Evolutionary conservation across 2,113 vertebrate species (phyloP).

Genomic region (Lophius piscatorius): DNA sequence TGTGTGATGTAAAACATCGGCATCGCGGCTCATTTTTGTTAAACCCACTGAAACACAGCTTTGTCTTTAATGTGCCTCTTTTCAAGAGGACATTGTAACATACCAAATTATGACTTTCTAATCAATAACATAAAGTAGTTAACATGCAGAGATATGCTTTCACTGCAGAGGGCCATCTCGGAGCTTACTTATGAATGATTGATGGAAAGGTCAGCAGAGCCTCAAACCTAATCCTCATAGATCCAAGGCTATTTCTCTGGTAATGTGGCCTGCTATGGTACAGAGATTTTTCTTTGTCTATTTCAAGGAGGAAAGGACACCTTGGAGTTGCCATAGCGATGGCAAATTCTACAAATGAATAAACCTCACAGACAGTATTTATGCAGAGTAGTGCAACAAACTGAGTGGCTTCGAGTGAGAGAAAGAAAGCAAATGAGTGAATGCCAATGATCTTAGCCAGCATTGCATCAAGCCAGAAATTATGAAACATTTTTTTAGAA

Average conservation of each 20-base stretch:
- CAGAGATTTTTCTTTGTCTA: not conserved
- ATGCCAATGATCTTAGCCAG: conserved; percentile 14
- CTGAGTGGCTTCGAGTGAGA: too few species aligned
- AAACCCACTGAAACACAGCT: too few species aligned
- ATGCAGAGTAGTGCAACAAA: conserved; percentile 19
- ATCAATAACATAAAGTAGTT: conserved; percentile 22
- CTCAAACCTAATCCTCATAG: conserved; percentile 34
- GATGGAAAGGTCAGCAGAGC: conserved; percentile 40
- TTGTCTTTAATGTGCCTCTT: too few species aligned
- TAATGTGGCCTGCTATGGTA: conserved; percentile 12
- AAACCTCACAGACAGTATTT: conserved; percentile 19
- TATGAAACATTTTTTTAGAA: not conserved
- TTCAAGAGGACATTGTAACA: too few species aligned
- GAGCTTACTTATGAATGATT: conserved; percentile 42
- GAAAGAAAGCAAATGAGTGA: conserved; percentile 10
- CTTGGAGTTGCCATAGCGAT: conserved; percentile 6
- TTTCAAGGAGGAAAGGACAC: conserved; percentile 7
- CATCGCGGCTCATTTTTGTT: too few species aligned
- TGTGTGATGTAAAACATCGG: too few species aligned
- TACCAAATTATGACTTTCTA: conserved; percentile 20
- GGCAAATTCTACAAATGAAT: conserved; percentile 25
- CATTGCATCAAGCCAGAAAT: conserved; percentile 10
- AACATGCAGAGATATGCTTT: too few species aligned
- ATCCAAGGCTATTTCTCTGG: conserved; percentile 38
- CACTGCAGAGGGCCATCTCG: conserved; percentile 38